Base-by-base conservation (phyloP, 2,113 vertebrate species). In the Lophura nycthemera region DNA sequence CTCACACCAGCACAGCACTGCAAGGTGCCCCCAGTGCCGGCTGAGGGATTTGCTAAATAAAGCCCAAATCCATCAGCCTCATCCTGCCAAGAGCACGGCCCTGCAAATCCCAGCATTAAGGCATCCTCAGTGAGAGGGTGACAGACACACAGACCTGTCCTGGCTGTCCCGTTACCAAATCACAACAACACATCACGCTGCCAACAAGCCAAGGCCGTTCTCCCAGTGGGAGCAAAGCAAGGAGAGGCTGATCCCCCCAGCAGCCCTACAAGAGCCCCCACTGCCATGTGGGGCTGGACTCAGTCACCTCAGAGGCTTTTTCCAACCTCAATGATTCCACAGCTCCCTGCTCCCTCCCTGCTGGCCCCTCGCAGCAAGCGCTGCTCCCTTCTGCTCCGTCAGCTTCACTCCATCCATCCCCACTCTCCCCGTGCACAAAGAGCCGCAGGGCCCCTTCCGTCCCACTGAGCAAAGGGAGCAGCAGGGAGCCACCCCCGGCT, bases 31-130 rank as follows among this genome's bases (percentile, higher is more conserved):
- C 95, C 27, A 1, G 54, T 60, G n/a, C 19, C 22, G 12, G 72
- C 63, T 6, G 52, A 40, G 61, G 45, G 96, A 97, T 97, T 97
- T 97, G 91, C 96, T 97, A 97, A 95, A 97, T 96, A 96, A 97
- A 96, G 92, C 95, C 60, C 93, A 93, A 93, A 97, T 96, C 96
- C 75, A 2, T 32, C 86, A 30, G 76, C 90, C 73, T 92, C 86
- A 64, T 82, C 89, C 45, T 8, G 0, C 8, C 24, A 52, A 10
- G 59, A 78, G 67, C 38, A 50, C 0, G 60, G 77, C 67, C 84
- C 69, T 1, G 47, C 79, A 97, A 96, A 97, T 96, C 81, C 85
- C 13, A 1, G 84, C 74, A 30, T 59, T 82, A 89, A 59, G 56
- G 32, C 56, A 54, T 54, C 52, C 15, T 10, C 52, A 16, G 15